Evolutionary conservation across 2,888 invertebrate species (phyloP), one percentile per base, ranked within the genome.

Genomic region (Hypomecis atomaria): DNA sequence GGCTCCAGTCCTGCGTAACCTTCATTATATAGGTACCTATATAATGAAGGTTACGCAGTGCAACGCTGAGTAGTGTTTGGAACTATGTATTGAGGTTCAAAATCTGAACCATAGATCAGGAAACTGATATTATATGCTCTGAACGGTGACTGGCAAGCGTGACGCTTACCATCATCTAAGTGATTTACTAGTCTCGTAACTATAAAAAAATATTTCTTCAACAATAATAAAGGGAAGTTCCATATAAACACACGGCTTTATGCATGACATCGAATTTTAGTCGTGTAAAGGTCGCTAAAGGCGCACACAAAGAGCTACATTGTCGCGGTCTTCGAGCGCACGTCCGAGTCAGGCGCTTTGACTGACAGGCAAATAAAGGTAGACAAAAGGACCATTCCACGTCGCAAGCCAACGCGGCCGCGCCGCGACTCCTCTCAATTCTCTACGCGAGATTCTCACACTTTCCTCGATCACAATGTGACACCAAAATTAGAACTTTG

Each of bases 291-390:
- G 82, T 87, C 83, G 83, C 85, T 82, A 80, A 84, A 85, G 84
- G 81, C 77, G 80, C 79, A 79, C 76, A 86, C 88, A 89, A 89
- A 87, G 87, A 79, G 79, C 77, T 79, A 86, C 85, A 89, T 83
- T 89, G 90, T 90, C 85, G 83, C 81, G 81, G 77, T 79, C 83
- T 84, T 80, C 81, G 77, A 79, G 82, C 82, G 82, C 78, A 76
- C 81, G 83, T 83, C 84, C 82, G 75, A 81, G 74, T 71, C 78
- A 80, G 84, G 77, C 81, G 79, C 79, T 83, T 84, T 90, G 90
- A 90, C 82, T 88, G 91, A 90, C 90, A 88, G 85, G 82, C 85
- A 88, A 90, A 91, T 89, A 90, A 89, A 89, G 86, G 82, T 83
- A 86, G 83, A 89, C 85, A 88, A 87, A 86, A 81, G 78, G 76